These are phyloP conservation scores for Sminthurides aquaticus DNA, from an alignment of 2,888 invertebrate genomes.

Conservation along the genomic window DNA sequence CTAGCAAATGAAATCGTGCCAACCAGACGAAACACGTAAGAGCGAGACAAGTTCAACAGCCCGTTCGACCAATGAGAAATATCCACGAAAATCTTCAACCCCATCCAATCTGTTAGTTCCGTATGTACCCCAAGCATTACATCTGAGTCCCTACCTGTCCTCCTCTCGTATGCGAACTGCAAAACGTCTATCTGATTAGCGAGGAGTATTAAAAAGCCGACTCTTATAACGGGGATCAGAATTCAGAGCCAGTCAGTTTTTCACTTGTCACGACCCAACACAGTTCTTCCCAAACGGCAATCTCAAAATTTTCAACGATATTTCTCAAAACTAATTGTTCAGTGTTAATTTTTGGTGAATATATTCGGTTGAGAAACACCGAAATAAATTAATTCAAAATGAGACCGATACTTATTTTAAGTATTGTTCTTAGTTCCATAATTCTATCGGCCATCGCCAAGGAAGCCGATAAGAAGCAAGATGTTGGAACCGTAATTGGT, in stretches of 20 bases:
- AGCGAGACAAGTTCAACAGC: conserved; percentile 5
- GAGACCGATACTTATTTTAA: conserved; percentile 12
- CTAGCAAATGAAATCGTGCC: not conserved
- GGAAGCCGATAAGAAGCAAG: conserved; percentile 55
- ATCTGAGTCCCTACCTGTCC: too few species aligned
- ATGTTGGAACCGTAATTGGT: conserved; percentile 92
- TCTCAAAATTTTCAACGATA: too few species aligned
- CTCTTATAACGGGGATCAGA: conserved; percentile 44
- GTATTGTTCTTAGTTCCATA: conserved; percentile 10
- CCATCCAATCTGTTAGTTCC: too few species aligned
- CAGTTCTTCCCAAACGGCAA: too few species aligned
- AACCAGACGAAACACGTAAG: not conserved
- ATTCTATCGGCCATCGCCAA: conserved; percentile 7
- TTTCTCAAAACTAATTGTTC: too few species aligned
- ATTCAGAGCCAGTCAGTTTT: too few species aligned
- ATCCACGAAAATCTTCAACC: conserved; percentile 12
- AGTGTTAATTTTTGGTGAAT: conserved; percentile 92
- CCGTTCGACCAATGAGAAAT: conserved; percentile 3
- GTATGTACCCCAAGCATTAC: too few species aligned
- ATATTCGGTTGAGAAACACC: conserved; percentile 12
- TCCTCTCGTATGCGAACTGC: too few species aligned
- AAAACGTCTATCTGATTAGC: too few species aligned
- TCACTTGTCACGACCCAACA: too few species aligned
- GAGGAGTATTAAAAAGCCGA: not conserved
- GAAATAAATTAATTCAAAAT: conserved; percentile 9